Evolutionary conservation across 2,888 invertebrate species (phyloP).

Genomic region (Osmoderma eremita): DNA sequence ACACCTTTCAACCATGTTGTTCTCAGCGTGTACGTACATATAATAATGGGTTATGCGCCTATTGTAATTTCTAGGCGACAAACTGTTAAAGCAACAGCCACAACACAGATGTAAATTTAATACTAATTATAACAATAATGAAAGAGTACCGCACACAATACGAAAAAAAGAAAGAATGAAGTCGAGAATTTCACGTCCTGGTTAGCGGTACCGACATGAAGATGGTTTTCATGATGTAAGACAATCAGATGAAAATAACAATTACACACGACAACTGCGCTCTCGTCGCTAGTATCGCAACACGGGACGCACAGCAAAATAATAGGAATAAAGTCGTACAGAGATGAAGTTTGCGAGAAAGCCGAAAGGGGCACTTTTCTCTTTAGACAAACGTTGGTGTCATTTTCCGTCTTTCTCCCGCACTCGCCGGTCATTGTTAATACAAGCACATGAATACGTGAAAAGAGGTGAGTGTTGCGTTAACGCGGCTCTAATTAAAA

Average conservation of each 20-base stretch:
- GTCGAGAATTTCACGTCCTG: slow-evolving; percentile 20
- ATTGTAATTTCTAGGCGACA: slow-evolving; percentile 21
- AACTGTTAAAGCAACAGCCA: slow-evolving; percentile 36
- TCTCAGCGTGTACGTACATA: not conserved
- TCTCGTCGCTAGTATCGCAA: not conserved
- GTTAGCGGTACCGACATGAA: slow-evolving; percentile 13
- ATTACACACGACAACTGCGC: slow-evolving; percentile 4
- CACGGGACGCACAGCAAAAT: not conserved
- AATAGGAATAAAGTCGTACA: slow-evolving; percentile 3
- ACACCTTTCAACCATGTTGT: not conserved
- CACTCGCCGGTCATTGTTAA: slow-evolving; percentile 7
- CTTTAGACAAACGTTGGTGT: not conserved
- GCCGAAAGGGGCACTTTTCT: slow-evolving; percentile 25
- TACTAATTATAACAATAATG: slow-evolving; percentile 9
- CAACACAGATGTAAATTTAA: slow-evolving; percentile 1
- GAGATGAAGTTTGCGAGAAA: slow-evolving; percentile 9
- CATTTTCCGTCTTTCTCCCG: slow-evolving; percentile 11
- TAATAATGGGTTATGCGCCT: not conserved
- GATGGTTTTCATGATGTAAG: slow-evolving; percentile 18
- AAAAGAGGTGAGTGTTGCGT: slow-evolving; percentile 32
- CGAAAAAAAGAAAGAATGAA: slow-evolving; percentile 11
- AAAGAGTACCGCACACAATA: slow-evolving; percentile 20
- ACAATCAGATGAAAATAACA: slow-evolving; percentile 27
- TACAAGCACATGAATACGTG: slow-evolving; percentile 10
- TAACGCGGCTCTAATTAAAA: slow-evolving; percentile 37